Conservation (phyloP, 2,888 invertebrate genomes). For the Dyspetes luteomarginatus region DNA sequence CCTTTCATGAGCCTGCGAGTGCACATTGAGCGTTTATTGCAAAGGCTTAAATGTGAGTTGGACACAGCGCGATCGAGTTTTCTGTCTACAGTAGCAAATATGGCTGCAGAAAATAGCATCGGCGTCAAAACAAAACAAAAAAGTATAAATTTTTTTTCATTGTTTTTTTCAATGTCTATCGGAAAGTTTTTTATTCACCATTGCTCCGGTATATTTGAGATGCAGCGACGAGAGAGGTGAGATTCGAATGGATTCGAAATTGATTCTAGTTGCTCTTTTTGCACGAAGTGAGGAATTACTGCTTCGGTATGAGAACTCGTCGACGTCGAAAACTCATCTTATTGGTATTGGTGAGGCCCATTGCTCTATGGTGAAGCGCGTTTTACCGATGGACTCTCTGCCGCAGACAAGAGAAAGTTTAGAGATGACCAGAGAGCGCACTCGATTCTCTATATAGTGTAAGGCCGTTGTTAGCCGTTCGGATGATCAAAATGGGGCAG, state of each 20-base stretch:
- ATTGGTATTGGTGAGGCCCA: neutral
- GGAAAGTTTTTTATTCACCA: slow-evolving; percentile 43
- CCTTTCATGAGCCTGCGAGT: slow-evolving; percentile 19
- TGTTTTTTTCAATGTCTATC: slow-evolving; percentile 8
- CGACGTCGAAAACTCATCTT: slow-evolving; percentile 35
- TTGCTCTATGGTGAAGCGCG: neutral
- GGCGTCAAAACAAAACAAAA: slow-evolving; percentile 1
- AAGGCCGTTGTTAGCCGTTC: slow-evolving; percentile 30
- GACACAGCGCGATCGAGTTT: neutral
- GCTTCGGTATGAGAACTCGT: slow-evolving; percentile 30
- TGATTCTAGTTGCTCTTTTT: slow-evolving; percentile 12
- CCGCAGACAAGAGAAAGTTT: slow-evolving; percentile 40
- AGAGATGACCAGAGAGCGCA: slow-evolving; percentile 17
- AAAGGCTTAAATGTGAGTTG: slow-evolving; percentile 3
- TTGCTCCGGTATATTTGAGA: slow-evolving; percentile 13
- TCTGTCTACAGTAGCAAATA: slow-evolving; percentile 20
- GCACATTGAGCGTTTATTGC: slow-evolving; percentile 48
- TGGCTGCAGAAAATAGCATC: neutral
- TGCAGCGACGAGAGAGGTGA: neutral
- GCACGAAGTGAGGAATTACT: slow-evolving; percentile 17
- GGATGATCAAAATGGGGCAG: slow-evolving; percentile 29
- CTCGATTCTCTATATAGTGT: neutral
- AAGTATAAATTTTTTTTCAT: neutral
- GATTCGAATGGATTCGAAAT: neutral
- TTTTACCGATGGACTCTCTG: neutral